Percentiles rank a stretch among this genome's conserved stretches.
These are phyloP conservation scores for Clepsis dumicolana DNA, from an alignment of 2,888 invertebrate species.

Conservation along the genomic window DNA sequence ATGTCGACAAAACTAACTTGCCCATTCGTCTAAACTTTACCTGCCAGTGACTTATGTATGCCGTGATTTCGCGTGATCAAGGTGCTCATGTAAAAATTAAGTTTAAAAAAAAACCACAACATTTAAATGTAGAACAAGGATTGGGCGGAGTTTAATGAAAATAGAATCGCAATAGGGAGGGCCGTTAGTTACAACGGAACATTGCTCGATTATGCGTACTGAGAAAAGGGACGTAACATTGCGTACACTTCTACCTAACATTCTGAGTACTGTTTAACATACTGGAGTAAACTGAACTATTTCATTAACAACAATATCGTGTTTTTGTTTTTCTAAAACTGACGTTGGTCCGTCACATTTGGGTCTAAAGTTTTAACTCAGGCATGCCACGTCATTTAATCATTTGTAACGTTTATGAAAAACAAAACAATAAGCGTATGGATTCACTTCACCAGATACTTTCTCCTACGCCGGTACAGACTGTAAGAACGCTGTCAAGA, in stretches of 20 bases:
- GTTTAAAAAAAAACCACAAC: background rate
- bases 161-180: background rate
- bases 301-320: no score
- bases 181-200: background rate
- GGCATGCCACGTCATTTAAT: no score
- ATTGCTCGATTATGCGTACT: background rate
- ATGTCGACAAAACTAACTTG: conserved; percentile 4
- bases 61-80: background rate
- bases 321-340: no score
- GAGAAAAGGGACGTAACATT: background rate
- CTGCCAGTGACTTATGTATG: background rate
- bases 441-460: no score
- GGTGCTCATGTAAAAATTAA: background rate
- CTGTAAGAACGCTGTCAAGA: no score
- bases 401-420: no score
- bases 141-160: background rate
- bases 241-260: background rate
- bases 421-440: no score
- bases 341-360: no score
- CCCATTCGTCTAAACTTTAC: background rate
- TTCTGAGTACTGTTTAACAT: no score
- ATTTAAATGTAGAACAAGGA: background rate
- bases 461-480: no score
- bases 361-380: no score
- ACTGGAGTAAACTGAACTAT: no score